These are phyloP conservation scores for Sminthurinus aureus DNA, from an alignment of 2,888 invertebrate species.

Conservation along the genomic window DNA sequence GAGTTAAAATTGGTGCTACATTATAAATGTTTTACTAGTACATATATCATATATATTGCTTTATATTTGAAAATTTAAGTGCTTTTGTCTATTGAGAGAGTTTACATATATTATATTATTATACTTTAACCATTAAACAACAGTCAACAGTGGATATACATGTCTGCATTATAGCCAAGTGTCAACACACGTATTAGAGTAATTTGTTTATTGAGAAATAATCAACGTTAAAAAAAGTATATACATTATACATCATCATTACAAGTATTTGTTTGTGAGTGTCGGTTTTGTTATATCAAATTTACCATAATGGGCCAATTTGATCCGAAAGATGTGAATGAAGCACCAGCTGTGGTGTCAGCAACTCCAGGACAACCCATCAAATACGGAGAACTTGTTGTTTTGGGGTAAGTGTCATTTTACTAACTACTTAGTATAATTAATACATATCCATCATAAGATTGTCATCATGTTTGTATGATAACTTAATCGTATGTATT, in stretches of 20 bases:
- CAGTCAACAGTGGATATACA: no score
- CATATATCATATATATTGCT: no score
- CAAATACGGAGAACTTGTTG: constrained; percentile 93
- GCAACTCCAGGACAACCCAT: constrained; percentile 63
- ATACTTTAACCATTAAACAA: no score
- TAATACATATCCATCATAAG: no score
- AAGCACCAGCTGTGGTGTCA: constrained; percentile 48
- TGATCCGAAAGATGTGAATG: constrained; percentile 56
- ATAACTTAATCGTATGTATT: no score
- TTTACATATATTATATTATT: no score
- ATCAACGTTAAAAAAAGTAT: background rate
- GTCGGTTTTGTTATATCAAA: background rate
- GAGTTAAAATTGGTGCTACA: no score
- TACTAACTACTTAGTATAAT: no score
- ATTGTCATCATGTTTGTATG: no score
- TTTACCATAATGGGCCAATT: constrained; percentile 49
- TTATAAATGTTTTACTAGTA: no score
- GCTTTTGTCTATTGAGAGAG: no score
- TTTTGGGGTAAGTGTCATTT: constrained; percentile 78
- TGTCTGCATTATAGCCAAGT: background rate
- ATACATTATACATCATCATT: background rate
- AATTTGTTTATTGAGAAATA: background rate
- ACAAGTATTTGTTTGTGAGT: background rate
- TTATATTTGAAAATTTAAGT: no score
- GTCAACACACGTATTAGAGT: background rate